Conservation (phyloP, 2,888 invertebrate genomes). For the Oligia strigilis region DNA sequence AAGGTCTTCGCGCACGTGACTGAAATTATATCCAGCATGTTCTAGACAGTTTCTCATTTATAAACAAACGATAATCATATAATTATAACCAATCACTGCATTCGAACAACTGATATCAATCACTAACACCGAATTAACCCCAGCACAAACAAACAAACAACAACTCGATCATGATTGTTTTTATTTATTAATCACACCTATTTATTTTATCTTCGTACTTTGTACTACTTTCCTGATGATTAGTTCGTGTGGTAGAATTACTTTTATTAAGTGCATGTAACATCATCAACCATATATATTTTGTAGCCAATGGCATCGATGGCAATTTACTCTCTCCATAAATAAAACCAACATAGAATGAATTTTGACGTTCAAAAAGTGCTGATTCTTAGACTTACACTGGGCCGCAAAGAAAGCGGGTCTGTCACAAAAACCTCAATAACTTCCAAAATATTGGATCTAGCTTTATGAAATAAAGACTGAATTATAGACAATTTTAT, state of each 20-base stretch:
- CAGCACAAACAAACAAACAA: constrained; percentile 50
- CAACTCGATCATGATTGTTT: constrained; percentile 33
- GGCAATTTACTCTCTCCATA: neutral
- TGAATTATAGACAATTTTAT: no score
- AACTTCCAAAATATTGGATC: no score
- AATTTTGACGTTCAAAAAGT: neutral
- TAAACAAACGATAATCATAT: constrained; percentile 38
- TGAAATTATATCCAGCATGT: neutral
- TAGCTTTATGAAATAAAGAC: no score
- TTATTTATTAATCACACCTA: constrained; percentile 17
- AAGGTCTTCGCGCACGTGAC: constrained; percentile 4
- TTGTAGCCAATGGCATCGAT: neutral
- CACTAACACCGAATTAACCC: constrained; percentile 41
- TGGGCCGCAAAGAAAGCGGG: no score
- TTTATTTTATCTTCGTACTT: constrained; percentile 36
- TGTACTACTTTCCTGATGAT: neutral
- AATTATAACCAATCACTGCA: constrained; percentile 7
- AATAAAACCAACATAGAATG: neutral
- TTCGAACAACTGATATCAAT: constrained; percentile 43
- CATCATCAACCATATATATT: neutral
- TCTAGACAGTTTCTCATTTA: constrained; percentile 39
- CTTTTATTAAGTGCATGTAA: neutral
- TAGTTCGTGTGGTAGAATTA: neutral
- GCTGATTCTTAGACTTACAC: neutral
- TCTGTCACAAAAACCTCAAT: no score